Evolutionary conservation across 92 coral and sea anemone species (phyloP).

Genomic region (Metridium senile): DNA sequence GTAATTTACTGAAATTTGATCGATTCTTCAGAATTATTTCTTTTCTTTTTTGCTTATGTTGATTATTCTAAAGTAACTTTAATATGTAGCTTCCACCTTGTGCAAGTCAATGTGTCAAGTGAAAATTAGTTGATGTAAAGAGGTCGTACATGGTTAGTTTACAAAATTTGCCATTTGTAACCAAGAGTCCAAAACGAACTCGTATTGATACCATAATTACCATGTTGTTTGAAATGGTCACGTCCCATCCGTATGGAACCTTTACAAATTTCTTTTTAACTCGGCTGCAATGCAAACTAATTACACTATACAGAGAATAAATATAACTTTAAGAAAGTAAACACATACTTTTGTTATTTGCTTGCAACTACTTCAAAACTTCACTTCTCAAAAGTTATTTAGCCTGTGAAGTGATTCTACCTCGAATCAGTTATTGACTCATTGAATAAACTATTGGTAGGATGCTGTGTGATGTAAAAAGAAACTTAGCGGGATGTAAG

Average conservation of each 20-base stretch:
- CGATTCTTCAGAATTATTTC: neutral
- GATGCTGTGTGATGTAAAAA: constrained; percentile 14
- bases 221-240: neutral
- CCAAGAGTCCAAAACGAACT: no score
- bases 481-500: constrained; percentile 18
- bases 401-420: neutral
- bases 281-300: neutral
- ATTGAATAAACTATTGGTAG: neutral
- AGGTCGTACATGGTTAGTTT: no score
- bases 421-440: neutral
- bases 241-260: neutral
- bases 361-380: neutral
- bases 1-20: constrained; percentile 10
- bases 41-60: neutral
- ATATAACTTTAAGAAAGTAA: neutral
- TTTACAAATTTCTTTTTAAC: constrained; percentile 3
- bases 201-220: no score
- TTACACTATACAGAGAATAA: neutral
- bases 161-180: no score
- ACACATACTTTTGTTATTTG: neutral
- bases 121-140: no score
- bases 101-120: no score
- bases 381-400: neutral
- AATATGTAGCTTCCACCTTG: neutral
- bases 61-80: neutral